phyloP scores from a whole-genome alignment of 1,140 invertebrate genomes.

The Ylistrum balloti region DNA sequence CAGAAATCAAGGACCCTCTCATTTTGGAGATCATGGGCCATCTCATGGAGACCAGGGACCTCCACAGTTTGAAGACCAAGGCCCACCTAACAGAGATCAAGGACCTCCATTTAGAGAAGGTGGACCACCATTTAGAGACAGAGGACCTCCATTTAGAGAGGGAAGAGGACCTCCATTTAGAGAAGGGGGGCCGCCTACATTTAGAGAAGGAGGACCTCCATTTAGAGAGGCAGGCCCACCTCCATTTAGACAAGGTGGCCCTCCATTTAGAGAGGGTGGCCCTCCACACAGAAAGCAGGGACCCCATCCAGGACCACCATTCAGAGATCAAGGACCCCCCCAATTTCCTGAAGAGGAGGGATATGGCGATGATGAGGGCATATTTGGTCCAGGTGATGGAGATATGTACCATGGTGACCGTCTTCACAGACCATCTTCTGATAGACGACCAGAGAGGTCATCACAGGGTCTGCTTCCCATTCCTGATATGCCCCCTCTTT shows the following conservation, averaged over 20 bases:
- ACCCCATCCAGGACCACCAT: not conserved
- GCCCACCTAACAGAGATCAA: not conserved
- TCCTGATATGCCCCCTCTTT: conserved; percentile 1
- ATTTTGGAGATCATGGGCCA: not conserved
- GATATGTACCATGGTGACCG: not conserved
- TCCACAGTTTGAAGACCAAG: not conserved
- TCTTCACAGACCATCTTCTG: not conserved
- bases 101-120: conserved; percentile 47
- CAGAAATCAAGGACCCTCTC: not conserved
- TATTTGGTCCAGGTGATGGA: not conserved
- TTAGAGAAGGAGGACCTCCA: not conserved
- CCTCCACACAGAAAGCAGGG: not conserved
- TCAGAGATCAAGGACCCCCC: not conserved
- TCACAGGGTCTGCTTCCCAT: not conserved
- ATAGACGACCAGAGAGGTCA: not conserved
- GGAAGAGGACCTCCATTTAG: not conserved
- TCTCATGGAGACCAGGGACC: conserved; percentile 29
- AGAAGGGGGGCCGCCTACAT: too few relatives aligned
- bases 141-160: not conserved
- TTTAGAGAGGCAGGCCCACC: not conserved
- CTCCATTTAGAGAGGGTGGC: not conserved
- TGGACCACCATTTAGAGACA: not conserved
- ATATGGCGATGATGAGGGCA: not conserved
- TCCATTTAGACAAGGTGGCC: not conserved
- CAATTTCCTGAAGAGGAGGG: not conserved